Evolutionary conservation across 1,140 invertebrate genomes (phyloP).

Genomic region (Pseudomyrmex cubaensis): DNA sequence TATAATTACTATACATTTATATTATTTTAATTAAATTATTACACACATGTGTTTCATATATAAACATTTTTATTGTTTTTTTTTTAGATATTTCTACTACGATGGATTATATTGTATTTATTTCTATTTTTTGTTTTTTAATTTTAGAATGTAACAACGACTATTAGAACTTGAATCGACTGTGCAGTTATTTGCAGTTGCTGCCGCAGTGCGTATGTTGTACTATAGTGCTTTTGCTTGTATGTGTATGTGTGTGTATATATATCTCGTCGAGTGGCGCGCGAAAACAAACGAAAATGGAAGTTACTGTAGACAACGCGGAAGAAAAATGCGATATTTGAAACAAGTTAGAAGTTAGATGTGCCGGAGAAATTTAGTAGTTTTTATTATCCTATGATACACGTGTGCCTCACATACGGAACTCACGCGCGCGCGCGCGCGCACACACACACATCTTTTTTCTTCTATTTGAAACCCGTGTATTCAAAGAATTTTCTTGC

Average conservation of each 20-base stretch:
- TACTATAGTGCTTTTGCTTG: constrained; percentile 45
- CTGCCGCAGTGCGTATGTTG: constrained; percentile 53
- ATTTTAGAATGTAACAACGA: constrained; percentile 16
- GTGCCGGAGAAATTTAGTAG: constrained; percentile 42
- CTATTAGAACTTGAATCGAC: constrained; percentile 3
- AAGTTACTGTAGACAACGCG: constrained; percentile 47
- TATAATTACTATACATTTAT: too few relatives aligned
- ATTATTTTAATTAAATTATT: too few relatives aligned
- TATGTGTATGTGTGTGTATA: constrained; percentile 26
- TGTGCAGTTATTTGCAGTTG: constrained; percentile 28
- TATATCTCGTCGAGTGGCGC: constrained; percentile 23
- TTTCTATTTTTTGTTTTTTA: background rate
- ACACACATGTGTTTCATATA: background rate
- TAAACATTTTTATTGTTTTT: background rate
- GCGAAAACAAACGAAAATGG: constrained; percentile 55
- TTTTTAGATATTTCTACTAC: too few relatives aligned
- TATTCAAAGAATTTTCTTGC: background rate
- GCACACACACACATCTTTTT: background rate
- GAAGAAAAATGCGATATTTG: constrained; percentile 48
- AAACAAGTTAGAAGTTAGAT: constrained; percentile 51
- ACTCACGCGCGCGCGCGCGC: too few relatives aligned
- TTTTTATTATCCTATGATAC: constrained; percentile 22
- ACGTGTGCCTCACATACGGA: background rate
- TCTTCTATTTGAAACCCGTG: constrained; percentile 6
- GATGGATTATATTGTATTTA: background rate